Conservation (phyloP, 1,140 invertebrate genomes). For the Listronotus bonariensis region DNA sequence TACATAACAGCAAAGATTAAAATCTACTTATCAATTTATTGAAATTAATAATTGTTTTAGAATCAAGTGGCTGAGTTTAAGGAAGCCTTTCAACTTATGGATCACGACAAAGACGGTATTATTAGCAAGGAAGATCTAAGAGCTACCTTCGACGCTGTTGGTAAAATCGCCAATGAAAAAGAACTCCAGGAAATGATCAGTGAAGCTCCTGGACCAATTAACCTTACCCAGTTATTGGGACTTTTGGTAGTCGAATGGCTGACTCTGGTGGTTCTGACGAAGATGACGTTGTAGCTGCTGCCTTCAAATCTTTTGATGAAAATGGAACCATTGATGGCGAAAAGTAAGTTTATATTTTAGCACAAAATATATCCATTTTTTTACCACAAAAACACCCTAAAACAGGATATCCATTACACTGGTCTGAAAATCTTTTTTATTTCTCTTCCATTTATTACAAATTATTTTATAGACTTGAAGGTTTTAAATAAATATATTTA, state of each 20-base stretch:
- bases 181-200: constrained; percentile 89
- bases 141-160: constrained; percentile 93
- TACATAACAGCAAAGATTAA: too few relatives aligned
- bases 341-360: constrained; percentile 59
- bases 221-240: constrained; percentile 92
- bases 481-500: too few relatives aligned
- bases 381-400: too few relatives aligned
- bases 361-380: too few relatives aligned
- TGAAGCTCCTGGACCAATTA: constrained; percentile 90
- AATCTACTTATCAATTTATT: neutral
- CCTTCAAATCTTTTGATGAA: constrained; percentile 95
- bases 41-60: constrained; percentile 59
- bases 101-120: constrained; percentile 94
- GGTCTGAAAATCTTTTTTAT: too few relatives aligned
- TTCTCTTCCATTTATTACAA: too few relatives aligned
- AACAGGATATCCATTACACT: too few relatives aligned
- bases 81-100: constrained; percentile 98
- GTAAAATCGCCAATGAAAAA: constrained; percentile 86
- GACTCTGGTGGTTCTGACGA: constrained; percentile 82
- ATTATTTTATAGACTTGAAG: too few relatives aligned
- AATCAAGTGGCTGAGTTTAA: constrained; percentile 95
- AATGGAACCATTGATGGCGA: constrained; percentile 87
- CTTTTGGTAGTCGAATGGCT: constrained; percentile 87
- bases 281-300: constrained; percentile 91
- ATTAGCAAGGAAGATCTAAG: constrained; percentile 95